Evolutionary conservation across 2,888 invertebrate species (phyloP), one percentile per base, ranked within the genome.

Genomic region (Callosobruchus maculatus): DNA sequence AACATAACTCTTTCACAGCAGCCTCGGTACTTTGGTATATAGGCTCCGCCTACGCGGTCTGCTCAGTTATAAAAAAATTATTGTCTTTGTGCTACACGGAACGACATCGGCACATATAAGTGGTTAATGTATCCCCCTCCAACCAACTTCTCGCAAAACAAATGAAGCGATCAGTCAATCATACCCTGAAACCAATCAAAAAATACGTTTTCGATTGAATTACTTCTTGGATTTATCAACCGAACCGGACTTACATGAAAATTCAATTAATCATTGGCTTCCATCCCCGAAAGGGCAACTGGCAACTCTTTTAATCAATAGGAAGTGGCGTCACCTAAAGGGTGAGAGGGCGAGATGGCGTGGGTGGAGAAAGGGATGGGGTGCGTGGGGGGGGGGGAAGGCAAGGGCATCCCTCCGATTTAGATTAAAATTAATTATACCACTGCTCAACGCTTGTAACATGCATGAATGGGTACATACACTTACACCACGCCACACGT

Each of bases 181-280:
- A 49, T 49, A 49, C 49, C 49, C 49, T 49, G 9, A 49, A 75
- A 76, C 74, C 75, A 77, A 78, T 77, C 77, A 77, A 72, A 74
- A 78, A 77, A 75, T 76, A 75, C 73, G 74, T 75, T 80, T 78
- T 79, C 76, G 83, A 83, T 82, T 82, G 82, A 83, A 85, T 85
- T 81, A 81, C 81, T 82, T 82, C 81, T 82, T 80, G 82, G 84
- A 85, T 85, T 85, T 85, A 86, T 85, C 85, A 85, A 85, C 82
- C 80, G 79, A 82, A 81, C 80, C 82, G 80, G 81, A 81, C 81
- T 83, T 84, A 85, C 84, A 85, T 82, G 84, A 83, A 84, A 85
- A 85, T 85, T 84, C 86, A 85, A 86, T 86, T 86, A 86, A 86
- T 86, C 85, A 86, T 84, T 84, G 80, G 82, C 79, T 76, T 81